Percentiles rank a stretch among this genome's conserved stretches.
phyloP scores from a whole-genome alignment of 1,140 invertebrate genomes.

The Cyrtorhinus lividipennis region DNA sequence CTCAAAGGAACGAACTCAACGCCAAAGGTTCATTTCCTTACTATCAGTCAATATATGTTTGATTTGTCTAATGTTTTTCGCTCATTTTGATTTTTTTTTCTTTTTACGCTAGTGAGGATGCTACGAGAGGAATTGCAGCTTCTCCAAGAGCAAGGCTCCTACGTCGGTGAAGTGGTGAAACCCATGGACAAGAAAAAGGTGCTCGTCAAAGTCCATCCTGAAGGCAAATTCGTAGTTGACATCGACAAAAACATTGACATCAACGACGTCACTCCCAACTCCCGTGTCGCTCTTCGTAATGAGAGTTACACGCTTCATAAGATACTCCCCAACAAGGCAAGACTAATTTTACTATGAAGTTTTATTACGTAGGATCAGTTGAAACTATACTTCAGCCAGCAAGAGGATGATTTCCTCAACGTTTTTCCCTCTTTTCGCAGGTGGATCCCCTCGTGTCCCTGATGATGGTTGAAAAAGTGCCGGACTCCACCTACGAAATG shows the following conservation, averaged over 20 bases:
- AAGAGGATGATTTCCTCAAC: too few species aligned
- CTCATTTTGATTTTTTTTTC: too few species aligned
- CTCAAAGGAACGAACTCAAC: slow-evolving; percentile 98
- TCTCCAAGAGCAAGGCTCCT: slow-evolving; percentile 97
- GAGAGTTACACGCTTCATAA: slow-evolving; percentile 99
- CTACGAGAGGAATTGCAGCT: slow-evolving; percentile 93
- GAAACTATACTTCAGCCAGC: too few species aligned
- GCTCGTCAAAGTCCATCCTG: slow-evolving; percentile 97
- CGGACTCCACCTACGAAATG: slow-evolving; percentile 99
- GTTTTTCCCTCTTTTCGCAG: slow-evolving; percentile 28
- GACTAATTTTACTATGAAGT: slow-evolving; percentile 3
- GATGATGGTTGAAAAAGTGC: slow-evolving; percentile 99
- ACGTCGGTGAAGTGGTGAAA: slow-evolving; percentile 99
- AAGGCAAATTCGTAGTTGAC: slow-evolving; percentile 99
- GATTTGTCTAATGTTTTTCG: too few species aligned
- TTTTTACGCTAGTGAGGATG: slow-evolving; percentile 87
- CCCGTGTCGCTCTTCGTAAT: slow-evolving; percentile 91
- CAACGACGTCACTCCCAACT: slow-evolving; percentile 94
- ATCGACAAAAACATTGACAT: slow-evolving; percentile 99
- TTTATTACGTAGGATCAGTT: too few species aligned
- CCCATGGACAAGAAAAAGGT: slow-evolving; percentile 99
- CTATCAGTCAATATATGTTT: too few species aligned
- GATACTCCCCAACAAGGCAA: slow-evolving; percentile 92
- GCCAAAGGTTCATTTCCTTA: slow-evolving; percentile 76
- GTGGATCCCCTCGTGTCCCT: slow-evolving; percentile 99